phyloP scores from a whole-genome alignment of 2,113 vertebrate genomes.

The Clarias batrachus region DNA sequence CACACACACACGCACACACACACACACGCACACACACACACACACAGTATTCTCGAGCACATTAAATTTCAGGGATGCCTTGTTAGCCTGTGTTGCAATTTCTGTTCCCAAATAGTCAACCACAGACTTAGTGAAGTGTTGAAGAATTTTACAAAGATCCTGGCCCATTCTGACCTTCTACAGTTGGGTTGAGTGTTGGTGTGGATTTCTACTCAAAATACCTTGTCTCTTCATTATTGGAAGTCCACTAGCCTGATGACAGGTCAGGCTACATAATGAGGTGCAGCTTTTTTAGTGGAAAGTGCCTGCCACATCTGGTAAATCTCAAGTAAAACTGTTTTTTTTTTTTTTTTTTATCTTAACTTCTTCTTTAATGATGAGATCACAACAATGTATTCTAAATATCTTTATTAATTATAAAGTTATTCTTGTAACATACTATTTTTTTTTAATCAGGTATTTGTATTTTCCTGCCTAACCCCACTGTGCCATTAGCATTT shows the following conservation, averaged over 20 bases:
- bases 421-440: not conserved
- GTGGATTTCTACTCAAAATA: not conserved
- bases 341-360: not conserved
- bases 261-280: constrained; percentile 2
- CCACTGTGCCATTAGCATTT: not conserved
- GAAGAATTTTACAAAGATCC: not conserved
- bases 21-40: not conserved
- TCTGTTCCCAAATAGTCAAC: not conserved
- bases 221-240: not conserved
- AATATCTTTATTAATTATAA: not conserved
- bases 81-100: not conserved
- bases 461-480: not conserved
- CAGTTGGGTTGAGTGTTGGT: constrained; percentile 2
- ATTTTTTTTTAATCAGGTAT: no score
- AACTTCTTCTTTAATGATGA: not conserved
- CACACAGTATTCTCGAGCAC: not conserved
- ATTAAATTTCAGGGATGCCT: not conserved
- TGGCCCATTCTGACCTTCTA: constrained; percentile 3
- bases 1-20: not conserved
- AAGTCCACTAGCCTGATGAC: not conserved
- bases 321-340: not conserved
- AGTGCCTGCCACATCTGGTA: not conserved
- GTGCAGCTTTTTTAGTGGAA: not conserved
- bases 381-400: not conserved
- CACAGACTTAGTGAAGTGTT: not conserved